Conservation (phyloP, 1,140 invertebrate species). For the Hyphantria cunea region DNA sequence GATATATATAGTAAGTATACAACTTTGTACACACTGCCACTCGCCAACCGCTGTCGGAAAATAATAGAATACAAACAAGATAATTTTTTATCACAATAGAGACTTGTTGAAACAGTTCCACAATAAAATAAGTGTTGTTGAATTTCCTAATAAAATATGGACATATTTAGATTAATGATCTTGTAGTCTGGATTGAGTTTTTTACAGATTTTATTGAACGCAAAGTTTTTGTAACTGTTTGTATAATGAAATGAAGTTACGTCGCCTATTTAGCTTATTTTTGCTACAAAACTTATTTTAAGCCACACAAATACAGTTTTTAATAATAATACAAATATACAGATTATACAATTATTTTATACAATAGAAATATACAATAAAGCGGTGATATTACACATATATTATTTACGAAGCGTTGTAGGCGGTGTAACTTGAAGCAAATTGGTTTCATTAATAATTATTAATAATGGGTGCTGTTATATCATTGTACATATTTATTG, state of each 20-base stretch:
- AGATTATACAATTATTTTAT: slow-evolving; percentile 75
- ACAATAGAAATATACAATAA: slow-evolving; percentile 76
- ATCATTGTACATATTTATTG: slow-evolving; percentile 80
- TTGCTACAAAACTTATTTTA: slow-evolving; percentile 64
- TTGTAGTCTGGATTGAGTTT: slow-evolving; percentile 80
- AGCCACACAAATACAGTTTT: slow-evolving; percentile 41
- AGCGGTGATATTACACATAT: slow-evolving; percentile 70
- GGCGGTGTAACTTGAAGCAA: slow-evolving; percentile 51
- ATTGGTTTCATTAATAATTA: slow-evolving; percentile 70
- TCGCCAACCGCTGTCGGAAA: slow-evolving; percentile 77
- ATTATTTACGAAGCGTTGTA: slow-evolving; percentile 63
- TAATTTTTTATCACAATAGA: slow-evolving; percentile 77
- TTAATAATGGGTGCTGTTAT: slow-evolving; percentile 77
- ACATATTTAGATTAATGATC: slow-evolving; percentile 79
- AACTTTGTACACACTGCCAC: slow-evolving; percentile 71
- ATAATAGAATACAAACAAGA: slow-evolving; percentile 48
- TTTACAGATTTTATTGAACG: slow-evolving; percentile 78
- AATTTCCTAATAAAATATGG: slow-evolving; percentile 79
- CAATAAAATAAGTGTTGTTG: slow-evolving; percentile 80
- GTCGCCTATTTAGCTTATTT: slow-evolving; percentile 74
- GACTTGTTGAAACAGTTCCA: slow-evolving; percentile 80
- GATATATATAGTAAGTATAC: slow-evolving; percentile 40
- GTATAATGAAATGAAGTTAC: slow-evolving; percentile 36
- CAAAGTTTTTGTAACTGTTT: slow-evolving; percentile 44
- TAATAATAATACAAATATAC: slow-evolving; percentile 68